phyloP scores from a whole-genome alignment of 2,113 vertebrate genomes.

The Centrocercus urophasianus region DNA sequence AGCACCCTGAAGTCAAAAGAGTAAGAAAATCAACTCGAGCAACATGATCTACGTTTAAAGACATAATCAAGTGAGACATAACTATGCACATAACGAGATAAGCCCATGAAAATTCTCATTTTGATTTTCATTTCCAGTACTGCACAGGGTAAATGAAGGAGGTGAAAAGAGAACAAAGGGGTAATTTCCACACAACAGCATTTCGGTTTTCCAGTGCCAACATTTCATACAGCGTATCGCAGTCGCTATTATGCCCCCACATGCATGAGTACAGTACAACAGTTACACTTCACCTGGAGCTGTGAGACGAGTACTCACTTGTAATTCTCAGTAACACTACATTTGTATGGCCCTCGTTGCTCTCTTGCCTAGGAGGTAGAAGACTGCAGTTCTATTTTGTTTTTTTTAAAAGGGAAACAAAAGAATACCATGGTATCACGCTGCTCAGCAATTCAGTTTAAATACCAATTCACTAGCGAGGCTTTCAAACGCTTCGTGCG shows the following conservation, averaged over 20 bases:
- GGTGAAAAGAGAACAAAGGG: neutral
- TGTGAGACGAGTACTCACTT: neutral
- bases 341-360: neutral
- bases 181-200: neutral
- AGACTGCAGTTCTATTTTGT: neutral
- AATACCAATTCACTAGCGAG: neutral
- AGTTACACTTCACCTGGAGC: neutral
- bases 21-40: neutral
- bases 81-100: neutral
- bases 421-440: neutral
- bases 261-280: neutral
- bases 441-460: neutral
- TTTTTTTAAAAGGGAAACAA: neutral
- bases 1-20: neutral
- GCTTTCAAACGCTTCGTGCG: neutral
- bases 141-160: neutral
- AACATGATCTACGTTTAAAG: neutral
- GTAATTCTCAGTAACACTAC: neutral
- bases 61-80: neutral
- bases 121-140: neutral
- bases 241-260: constrained; percentile 3
- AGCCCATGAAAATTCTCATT: neutral
- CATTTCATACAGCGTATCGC: neutral
- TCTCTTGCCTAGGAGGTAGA: neutral
- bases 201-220: neutral